Evolutionary conservation across 2,113 vertebrate genomes (phyloP), one percentile per base, ranked within the genome.

Genomic region (Setophaga kirtlandii): DNA sequence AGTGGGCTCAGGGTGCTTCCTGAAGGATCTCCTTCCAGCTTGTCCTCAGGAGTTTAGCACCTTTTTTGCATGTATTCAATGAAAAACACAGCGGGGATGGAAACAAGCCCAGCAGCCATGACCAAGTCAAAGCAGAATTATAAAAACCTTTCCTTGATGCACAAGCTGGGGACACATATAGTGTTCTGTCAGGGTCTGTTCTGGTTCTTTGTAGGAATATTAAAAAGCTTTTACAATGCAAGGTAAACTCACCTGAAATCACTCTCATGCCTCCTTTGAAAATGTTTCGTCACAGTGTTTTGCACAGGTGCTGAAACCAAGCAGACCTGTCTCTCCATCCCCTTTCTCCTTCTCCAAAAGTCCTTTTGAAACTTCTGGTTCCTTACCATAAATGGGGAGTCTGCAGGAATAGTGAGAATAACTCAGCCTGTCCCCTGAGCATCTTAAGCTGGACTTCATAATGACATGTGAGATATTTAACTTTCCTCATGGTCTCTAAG

Each of bases 231-330:
- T 23, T 53, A 7, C 4, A 1, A 10, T 23, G 22, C 19, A 23
- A 41, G 6, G 17, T 18, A 37, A 64, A 86, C 20, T 0, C 19
- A 59, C 4, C 12, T 65, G 6, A 0, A 55, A 39, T 55, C 28
- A 46, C 0, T 0, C 14, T 10, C 7, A 16, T 11, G 0, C 5
- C 3, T 10, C 12, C 31, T 62, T 33, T 37, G 33, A 53, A 60
- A 67, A 58, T 24, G 4, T 62, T 58, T 5, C 23, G n/a, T 53
- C 58, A 19, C 6, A 9, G 3, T 19, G 30, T 56, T 88, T 76
- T 80, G 44, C n/a, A 65, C 14, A 42, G 17, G 31, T 52, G 10
- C 24, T 83, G 71, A 83, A 68, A 65, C 46, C 11, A 49, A 67
- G 47, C 7, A 74, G 33, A 31, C 5, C 3, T 58, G 3, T 42